Evolutionary conservation across 2,113 vertebrate genomes (phyloP).

Genomic region (Caloenas nicobarica): DNA sequence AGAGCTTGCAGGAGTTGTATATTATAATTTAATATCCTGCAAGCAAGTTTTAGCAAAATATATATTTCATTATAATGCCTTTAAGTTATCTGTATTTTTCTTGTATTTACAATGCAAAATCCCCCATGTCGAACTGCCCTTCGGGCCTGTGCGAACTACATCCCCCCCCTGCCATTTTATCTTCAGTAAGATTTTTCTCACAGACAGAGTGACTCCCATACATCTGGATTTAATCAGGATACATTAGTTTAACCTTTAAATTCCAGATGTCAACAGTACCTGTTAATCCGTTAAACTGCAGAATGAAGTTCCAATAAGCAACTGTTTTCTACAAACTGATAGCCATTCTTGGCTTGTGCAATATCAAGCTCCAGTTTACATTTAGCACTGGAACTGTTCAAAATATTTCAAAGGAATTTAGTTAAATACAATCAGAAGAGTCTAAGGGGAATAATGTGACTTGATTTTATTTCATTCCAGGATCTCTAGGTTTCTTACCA

Average conservation of each 20-base stretch:
- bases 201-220: slow-evolving; percentile 32
- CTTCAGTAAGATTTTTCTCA: slow-evolving; percentile 9
- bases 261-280: slow-evolving; percentile 59
- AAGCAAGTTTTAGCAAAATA: neutral
- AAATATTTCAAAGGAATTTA: neutral
- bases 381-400: neutral
- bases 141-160: neutral
- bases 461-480: neutral
- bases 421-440: neutral
- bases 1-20: neutral
- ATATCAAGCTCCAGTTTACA: neutral
- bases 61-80: too few species aligned
- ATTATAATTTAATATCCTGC: neutral
- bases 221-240: slow-evolving; percentile 44
- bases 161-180: neutral
- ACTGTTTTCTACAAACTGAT: neutral
- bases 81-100: neutral
- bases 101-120: neutral
- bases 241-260: slow-evolving; percentile 28
- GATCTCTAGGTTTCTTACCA: neutral
- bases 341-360: neutral
- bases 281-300: slow-evolving; percentile 50
- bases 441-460: neutral
- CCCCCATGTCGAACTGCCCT: neutral
- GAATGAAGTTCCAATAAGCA: slow-evolving; percentile 7